Conservation (phyloP, 2,888 invertebrate genomes). For the Pristionchus arcanus region DNA sequence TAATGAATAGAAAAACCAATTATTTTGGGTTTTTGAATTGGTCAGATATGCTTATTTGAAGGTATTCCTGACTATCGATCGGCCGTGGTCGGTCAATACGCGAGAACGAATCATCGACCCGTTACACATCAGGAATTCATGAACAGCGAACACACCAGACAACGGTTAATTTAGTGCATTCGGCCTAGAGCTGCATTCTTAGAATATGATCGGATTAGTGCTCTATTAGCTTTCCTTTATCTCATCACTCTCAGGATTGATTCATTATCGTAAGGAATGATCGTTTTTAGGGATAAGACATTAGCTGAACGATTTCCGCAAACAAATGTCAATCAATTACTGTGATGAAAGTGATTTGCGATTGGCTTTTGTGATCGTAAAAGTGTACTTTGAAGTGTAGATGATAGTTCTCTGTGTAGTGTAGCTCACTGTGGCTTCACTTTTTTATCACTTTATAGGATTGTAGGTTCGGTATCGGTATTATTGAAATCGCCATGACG, state of each 20-base stretch:
- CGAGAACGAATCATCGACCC: conserved; percentile 86
- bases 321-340: conserved; percentile 22
- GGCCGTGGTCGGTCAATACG: conserved; percentile 72
- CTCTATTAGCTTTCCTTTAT: too few species aligned
- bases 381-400: background rate
- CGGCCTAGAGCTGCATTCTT: background rate
- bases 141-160: conserved; percentile 74
- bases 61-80: conserved; percentile 86
- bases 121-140: conserved; percentile 90
- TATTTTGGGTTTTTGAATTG: too few species aligned
- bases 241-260: too few species aligned
- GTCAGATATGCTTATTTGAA: conserved; percentile 53
- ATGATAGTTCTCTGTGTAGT: background rate
- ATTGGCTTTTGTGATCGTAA: background rate
- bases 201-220: background rate
- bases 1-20: too few species aligned
- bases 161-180: conserved; percentile 58
- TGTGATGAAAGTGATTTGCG: background rate
- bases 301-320: background rate
- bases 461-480: too few species aligned
- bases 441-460: background rate
- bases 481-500: too few species aligned
- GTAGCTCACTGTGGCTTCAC: background rate
- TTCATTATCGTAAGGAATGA: background rate
- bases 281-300: background rate